Base-by-base conservation (phyloP, 1,140 invertebrate genomes). In the Oreohelix idahoensis region DNA sequence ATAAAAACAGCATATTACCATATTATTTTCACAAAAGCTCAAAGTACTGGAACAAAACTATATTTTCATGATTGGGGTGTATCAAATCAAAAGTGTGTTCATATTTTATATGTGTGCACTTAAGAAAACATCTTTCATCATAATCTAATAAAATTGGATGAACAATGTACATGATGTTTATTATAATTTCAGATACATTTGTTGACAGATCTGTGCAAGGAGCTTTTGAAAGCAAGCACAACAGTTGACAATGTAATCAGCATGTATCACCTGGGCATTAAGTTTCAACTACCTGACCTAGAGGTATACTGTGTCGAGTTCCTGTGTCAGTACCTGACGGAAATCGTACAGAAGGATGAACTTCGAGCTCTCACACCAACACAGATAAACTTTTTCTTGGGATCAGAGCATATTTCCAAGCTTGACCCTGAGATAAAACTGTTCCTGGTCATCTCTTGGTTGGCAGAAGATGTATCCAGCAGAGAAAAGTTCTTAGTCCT, bases 181-280 rank as follows among this genome's bases (percentile, higher is more conserved):
- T n/a, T n/a, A n/a, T n/a, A n/a, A n/a, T 36, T 32, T 35, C 91
- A 95, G 84, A 93, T 95, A 35, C 91, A 92, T 5, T 94, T 94
- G 86, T 88, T 96, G 76, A 95, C 95, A 88, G 93, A 93, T 83
- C 94, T 95, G 85, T 96, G 95, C 93, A 94, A 94, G 81, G 94
- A 95, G 84, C 95, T 94, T 85, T 90, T 96, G 80, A 93, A 95
- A 77, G 92, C 94, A 51, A 95, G 94, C 90, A 87, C 95, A 69
- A 94, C 94, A 89, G 89, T 94, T 32, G 92, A 93, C 39, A 95
- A 95, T 91, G 95, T 95, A 90, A 89, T 95, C 74, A 90, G 92
- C 79, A 93, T 94, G 10, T 94, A 93, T 86, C 93, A 94, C 76
- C 87, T 95, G 79, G 94, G 94, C 13, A 91, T 93, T 49, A 94